These are phyloP conservation scores for Micrastur ruficollis DNA, from an alignment of 2,797 vertebrate species.

Conservation along the genomic window DNA sequence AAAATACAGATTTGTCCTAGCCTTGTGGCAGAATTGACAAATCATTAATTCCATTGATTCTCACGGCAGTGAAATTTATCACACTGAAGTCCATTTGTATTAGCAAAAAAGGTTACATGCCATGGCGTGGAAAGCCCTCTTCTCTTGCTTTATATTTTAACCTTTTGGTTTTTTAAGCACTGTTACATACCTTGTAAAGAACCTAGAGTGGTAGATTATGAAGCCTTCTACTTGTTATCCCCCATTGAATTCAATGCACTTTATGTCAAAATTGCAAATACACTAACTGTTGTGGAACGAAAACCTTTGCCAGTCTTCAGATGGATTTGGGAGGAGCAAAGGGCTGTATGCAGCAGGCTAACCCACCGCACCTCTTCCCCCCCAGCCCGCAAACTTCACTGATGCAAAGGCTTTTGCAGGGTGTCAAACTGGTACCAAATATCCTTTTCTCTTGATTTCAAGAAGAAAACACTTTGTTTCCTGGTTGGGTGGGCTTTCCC, in stretches of 20 bases:
- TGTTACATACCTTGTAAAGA: not conserved
- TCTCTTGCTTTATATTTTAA: conserved; percentile 30
- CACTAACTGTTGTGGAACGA: not conserved
- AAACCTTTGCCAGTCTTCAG: not conserved
- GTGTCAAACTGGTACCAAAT: not conserved
- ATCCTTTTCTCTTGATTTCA: not conserved
- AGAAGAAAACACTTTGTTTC: not conserved
- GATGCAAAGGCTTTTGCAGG: not conserved
- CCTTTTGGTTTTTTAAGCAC: not conserved
- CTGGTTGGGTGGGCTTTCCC: not conserved
- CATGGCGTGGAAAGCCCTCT: not conserved
- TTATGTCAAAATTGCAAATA: not conserved
- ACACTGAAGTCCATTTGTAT: conserved; percentile 40
- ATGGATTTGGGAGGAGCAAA: not conserved
- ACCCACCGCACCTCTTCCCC: not conserved
- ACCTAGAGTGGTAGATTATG: not conserved
- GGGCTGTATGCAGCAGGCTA: rapidly evolving
- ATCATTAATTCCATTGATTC: conserved; percentile 69
- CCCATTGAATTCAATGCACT: not conserved
- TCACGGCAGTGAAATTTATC: conserved; percentile 46
- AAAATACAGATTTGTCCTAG: conserved; percentile 56
- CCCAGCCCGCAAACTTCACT: not conserved
- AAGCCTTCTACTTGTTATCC: not conserved
- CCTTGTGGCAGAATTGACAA: conserved; percentile 58
- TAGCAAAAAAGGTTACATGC: conserved; percentile 27